Percentiles rank a stretch among this genome's conserved stretches.
phyloP scores from a whole-genome alignment of 2,888 invertebrate genomes.

The Diaperis boleti region DNA sequence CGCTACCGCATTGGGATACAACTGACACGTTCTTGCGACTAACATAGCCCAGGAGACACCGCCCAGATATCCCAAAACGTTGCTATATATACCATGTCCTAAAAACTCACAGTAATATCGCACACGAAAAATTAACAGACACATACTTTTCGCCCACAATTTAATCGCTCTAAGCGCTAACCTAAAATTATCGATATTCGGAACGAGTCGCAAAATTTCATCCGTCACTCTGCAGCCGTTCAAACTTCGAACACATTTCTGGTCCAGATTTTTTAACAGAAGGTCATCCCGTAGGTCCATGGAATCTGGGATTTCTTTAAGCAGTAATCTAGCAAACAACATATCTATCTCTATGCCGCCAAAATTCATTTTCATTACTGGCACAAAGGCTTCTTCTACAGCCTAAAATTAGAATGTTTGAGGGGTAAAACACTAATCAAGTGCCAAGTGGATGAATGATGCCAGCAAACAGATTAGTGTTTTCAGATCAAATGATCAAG shows the following conservation, averaged over 20 bases:
- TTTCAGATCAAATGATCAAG: no score
- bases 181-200: conserved; percentile 93
- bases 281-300: conserved; percentile 92
- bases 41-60: conserved; percentile 99
- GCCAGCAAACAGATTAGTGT: no score
- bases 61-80: conserved; percentile 96
- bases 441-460: no score
- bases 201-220: conserved; percentile 95
- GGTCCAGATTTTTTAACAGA: conserved; percentile 93
- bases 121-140: background rate
- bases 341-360: conserved; percentile 99
- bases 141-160: conserved; percentile 95
- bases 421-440: background rate
- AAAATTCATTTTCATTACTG: conserved; percentile 99
- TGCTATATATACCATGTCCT: conserved; percentile 98
- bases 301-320: conserved; percentile 94
- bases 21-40: conserved; percentile 96
- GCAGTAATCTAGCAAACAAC: conserved; percentile 93
- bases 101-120: background rate
- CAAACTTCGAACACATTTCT: conserved; percentile 95
- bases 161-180: conserved; percentile 95
- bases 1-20: conserved; percentile 97
- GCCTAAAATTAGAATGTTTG: conserved; percentile 66
- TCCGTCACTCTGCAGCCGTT: conserved; percentile 99
- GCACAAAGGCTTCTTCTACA: conserved; percentile 99